Base-by-base conservation (phyloP, 2,797 vertebrate species). In the Bradypodion pumilum region DNA sequence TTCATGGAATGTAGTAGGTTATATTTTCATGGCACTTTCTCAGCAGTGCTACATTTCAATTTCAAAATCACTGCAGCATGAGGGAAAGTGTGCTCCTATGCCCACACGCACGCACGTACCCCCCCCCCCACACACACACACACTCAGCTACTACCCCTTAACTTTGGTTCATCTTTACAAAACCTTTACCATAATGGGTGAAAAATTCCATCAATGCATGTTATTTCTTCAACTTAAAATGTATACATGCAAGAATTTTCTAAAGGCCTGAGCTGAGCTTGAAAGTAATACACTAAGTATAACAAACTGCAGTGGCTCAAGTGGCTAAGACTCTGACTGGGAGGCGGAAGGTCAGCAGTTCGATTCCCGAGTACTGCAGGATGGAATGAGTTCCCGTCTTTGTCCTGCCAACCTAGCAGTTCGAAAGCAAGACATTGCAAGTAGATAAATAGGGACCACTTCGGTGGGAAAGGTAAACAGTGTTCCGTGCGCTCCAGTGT, bases 11-110 rank as follows among this genome's bases (percentile, higher is more conserved):
- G 97, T 95, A 92, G 96, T 94, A 96, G 97, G 98, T 98, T 98
- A 98, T 98, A 97, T 99, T 98, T 99, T 98, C 97, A 96, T 97
- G 97, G 96, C 96, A 96, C 95, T 97, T 98, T 98, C 98, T 98
- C 98, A 98, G 98, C 97, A 97, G 98, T 97, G 95, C 97, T 94
- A 95, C 94, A 95, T 98, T 98, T 98, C 97, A 96, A 90, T 95
- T 96, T 96, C 95, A 93, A 96, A 95, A 94, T 93, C 90, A 0
- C 86, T 94, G 93, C 96, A 96, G 95, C 95, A 92, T 92, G 93
- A 96, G 92, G 92, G 86, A 94, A 94, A 95, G 90, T 74, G 82
- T 25, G 19, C 66, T 78, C 89, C 27, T 29, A 77, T 42, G 81
- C 21, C 7, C 27, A 87, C 80, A 75, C 76, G 85, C 91, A 4